Percentiles rank a stretch among this genome's conserved stretches.
Evolutionary conservation across 2,888 invertebrate species (phyloP).

Genomic region (Pterostichus madidus): DNA sequence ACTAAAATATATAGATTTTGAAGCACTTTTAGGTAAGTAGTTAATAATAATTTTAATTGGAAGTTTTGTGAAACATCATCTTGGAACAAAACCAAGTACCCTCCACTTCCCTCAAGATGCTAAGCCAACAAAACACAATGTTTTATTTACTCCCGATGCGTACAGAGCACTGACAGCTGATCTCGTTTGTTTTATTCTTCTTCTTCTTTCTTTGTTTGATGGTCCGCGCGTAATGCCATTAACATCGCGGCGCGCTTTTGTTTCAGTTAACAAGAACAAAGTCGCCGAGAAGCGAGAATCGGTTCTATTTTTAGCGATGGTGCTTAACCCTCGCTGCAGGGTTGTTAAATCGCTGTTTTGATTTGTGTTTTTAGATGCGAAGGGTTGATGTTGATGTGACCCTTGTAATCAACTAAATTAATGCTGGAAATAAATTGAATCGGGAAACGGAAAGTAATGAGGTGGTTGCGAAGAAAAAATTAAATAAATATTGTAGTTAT

Average conservation of each 20-base stretch:
- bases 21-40: no score
- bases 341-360: neutral
- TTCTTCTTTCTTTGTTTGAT: neutral
- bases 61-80: no score
- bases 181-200: neutral
- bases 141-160: neutral
- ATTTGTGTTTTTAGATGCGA: neutral
- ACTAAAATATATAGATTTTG: no score
- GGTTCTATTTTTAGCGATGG: conserved; percentile 2
- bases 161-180: neutral
- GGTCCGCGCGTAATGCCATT: conserved; percentile 5
- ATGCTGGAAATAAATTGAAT: no score
- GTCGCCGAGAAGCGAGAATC: neutral
- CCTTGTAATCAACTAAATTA: no score
- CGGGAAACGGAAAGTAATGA: no score
- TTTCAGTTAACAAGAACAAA: conserved; percentile 14
- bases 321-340: neutral
- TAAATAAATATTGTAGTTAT: no score
- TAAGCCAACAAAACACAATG: neutral
- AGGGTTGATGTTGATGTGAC: no score
- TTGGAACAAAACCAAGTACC: no score
- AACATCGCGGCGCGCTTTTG: conserved; percentile 18
- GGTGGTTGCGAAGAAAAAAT: no score
- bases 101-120: no score
- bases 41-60: no score